Conservation (phyloP, 1,140 invertebrate genomes). For the Paraescarpia echinospica region DNA sequence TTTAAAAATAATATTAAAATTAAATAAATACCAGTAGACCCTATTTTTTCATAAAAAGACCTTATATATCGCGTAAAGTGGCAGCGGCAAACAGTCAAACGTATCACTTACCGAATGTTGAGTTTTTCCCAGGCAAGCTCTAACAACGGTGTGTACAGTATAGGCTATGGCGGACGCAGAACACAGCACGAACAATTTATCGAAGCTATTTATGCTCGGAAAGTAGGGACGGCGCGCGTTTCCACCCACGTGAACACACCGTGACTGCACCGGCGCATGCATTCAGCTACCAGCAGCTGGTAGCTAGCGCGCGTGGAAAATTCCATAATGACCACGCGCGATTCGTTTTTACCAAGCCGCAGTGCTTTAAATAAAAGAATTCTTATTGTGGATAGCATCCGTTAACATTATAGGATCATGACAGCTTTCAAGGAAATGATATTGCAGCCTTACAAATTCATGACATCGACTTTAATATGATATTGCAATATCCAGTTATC, state of each 20-base stretch:
- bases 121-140: neutral
- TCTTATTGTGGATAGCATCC: neutral
- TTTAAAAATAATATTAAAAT: too few relatives aligned
- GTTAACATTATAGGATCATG: neutral
- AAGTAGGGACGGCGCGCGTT: neutral
- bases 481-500: conserved; percentile 4
- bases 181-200: neutral
- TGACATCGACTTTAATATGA: neutral
- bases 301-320: neutral
- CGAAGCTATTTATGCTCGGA: neutral
- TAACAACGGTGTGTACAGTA: neutral
- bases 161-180: neutral
- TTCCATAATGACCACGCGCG: neutral
- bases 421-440: neutral
- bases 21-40: too few relatives aligned
- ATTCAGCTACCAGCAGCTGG: neutral
- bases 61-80: too few relatives aligned
- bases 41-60: too few relatives aligned
- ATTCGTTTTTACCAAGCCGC: neutral
- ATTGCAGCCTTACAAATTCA: neutral
- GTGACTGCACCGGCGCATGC: neutral
- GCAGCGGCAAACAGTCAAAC: neutral
- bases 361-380: neutral
- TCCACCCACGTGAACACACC: neutral
- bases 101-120: neutral